Evolutionary conservation across 2,888 invertebrate genomes (phyloP).

Genomic region (Nephrocerus scutellatus): DNA sequence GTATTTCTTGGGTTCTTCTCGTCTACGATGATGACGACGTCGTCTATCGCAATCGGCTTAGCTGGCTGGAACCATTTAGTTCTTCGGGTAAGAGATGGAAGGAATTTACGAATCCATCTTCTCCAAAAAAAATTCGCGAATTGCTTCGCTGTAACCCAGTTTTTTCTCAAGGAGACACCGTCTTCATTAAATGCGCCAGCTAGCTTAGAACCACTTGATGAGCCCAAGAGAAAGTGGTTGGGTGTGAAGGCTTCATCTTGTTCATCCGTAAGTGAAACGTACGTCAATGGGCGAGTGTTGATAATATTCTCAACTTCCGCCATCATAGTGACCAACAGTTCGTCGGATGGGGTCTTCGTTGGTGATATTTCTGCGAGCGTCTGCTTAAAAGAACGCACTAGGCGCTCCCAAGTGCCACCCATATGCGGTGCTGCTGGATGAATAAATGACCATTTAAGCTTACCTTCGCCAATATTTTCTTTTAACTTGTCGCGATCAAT

Average conservation of each 20-base stretch:
- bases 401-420: slow-evolving; percentile 19
- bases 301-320: slow-evolving; percentile 21
- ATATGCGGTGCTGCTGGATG: slow-evolving; percentile 24
- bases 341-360: slow-evolving; percentile 21
- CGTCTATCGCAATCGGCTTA: slow-evolving; percentile 16
- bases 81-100: slow-evolving; percentile 20
- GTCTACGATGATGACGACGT: slow-evolving; percentile 20
- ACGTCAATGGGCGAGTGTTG: slow-evolving; percentile 21
- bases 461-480: background rate
- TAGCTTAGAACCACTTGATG: slow-evolving; percentile 20
- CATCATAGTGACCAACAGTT: slow-evolving; percentile 13
- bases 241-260: slow-evolving; percentile 25
- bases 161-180: slow-evolving; percentile 13
- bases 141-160: slow-evolving; percentile 17
- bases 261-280: slow-evolving; percentile 13
- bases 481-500: slow-evolving; percentile 12
- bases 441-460: slow-evolving; percentile 24
- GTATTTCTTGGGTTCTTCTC: slow-evolving; percentile 11
- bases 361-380: slow-evolving; percentile 19
- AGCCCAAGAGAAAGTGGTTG: slow-evolving; percentile 26
- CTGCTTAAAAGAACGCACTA: slow-evolving; percentile 17
- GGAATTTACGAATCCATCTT: slow-evolving; percentile 22
- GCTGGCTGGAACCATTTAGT: slow-evolving; percentile 17
- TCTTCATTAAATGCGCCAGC: slow-evolving; percentile 14
- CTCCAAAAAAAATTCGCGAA: slow-evolving; percentile 20